Base-by-base conservation (phyloP, 2,113 vertebrate species). In the Echinops telfairi region DNA sequence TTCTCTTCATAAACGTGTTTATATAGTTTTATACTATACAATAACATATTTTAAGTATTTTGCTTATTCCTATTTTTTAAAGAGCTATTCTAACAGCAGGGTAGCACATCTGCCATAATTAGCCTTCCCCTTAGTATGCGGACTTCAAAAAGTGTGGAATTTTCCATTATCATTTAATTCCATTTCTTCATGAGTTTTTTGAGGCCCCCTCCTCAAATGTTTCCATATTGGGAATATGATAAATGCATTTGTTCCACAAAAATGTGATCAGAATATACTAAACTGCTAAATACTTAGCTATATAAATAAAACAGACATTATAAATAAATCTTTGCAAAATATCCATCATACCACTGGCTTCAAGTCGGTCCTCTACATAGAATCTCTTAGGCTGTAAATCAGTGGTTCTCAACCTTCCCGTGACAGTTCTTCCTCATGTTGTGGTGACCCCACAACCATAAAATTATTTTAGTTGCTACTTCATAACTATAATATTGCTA, bases 1-100 rank as follows among this genome's bases (percentile, higher is more conserved):
- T 71, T 71, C 53, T 64, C 62, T 76, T 53, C 68, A 9, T 17
- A 76, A 3, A 88, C 10, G 70, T 27, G 57, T 57, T 89, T 93
- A 81, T 38, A 90, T 66, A 60, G 85, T 36, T 66, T 79, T 89
- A 7, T 40, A 60, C 25, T 53, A 58, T 40, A 77, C 62, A 64
- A 64, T 47, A 5, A 47, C 5, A 53, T 53, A 53, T 12, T 23
- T 2, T n/a, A 90, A 78, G 17, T 17, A 33, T 47, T 86, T 79
- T 91, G n/a, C 60, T 86, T 89, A 83, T 40, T 83, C 33, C 31
- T 43, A 64, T 29, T 60, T 47, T 43, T 82, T 87, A 68, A 92
- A 75, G 23, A 86, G n/a, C 71, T 78, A 15, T 3, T 40, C 12
- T 19, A 73, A 19, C 38, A 58, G 2, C 2, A 84, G 66, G 31